Evolutionary conservation across 37 sponge, comb jelly and placozoan species (phyloP), one percentile per base, ranked within the genome.

Genomic region (Aplysina aerophoba): DNA sequence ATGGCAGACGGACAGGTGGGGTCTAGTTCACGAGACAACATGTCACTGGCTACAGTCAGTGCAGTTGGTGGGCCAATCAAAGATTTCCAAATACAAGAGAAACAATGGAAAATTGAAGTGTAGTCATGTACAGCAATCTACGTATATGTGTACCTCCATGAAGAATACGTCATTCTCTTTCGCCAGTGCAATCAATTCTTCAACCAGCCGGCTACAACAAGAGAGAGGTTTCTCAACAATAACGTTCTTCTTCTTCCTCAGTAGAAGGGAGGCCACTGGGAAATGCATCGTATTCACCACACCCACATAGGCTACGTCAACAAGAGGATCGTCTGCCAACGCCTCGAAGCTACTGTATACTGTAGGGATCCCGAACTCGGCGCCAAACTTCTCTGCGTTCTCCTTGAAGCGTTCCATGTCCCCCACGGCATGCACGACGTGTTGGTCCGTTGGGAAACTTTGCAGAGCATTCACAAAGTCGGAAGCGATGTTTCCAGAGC

Each of bases 391-490:
- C 22, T 15, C 37, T 0, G 78, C 78, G 2, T 41, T 75, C 21
- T 75, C 78, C 12, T 75, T 39, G 38, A 75, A 75, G 44, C 14
- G 78, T 75, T 40, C 54, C 40, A 36, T 36, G 25, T 75, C 78
- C 1, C 78, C 78, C 20, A 75, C 78, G 44, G 78, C 78, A 27
- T 69, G 34, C 17, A 75, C 54, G 5, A 41, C 38, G 53, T 50
- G 78, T 24, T 50, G 22, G 20, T 50, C 78, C 53, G 1, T 24
- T 16, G 78, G 54, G 50, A 40, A 22, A 25, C 78, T 75, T 19
- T 75, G 44, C 53, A 75, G 17, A 36, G 78, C 78, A 21, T 40
- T 75, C 3, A 75, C 78, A 50, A 75, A 75, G 37, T 75, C 78
- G 53, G 16, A 44, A 41, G 38, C 33, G 13, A 75, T 44, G 44